Base-by-base conservation (phyloP, 2,888 invertebrate genomes). In the Caenorhabditis japonica region DNA sequence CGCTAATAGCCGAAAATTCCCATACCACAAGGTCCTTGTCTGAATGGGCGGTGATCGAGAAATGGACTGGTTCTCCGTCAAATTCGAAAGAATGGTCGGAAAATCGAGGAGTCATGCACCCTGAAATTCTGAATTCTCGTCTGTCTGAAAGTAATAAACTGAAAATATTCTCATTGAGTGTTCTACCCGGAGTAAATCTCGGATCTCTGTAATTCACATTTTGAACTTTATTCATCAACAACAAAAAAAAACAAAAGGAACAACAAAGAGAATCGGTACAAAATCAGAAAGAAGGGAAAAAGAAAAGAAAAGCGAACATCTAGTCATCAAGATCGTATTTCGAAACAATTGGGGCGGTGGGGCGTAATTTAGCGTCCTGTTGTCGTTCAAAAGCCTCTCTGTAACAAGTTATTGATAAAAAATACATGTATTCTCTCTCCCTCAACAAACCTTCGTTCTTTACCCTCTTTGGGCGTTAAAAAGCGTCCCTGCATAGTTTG, bases 241-340 rank as follows among this genome's bases (percentile, higher is more conserved):
- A 53, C 38, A 46, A 59, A 38, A 15, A 38, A 19, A 39, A 17
- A 39, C n/a, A 36, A n/a, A 33, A 44, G 15, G 39, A 44, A 43
- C 19, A n/a, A 36, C 38, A 53, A 12, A 46, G 10, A 49, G 10
- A 30, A 30, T 30, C 34, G 13, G n/a, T 33, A 33, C 21, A 46
- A 21, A 30, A 30, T 30, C n/a, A 55, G 12, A 59, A 36, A 41
- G 53, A 64, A 33, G 19, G 41, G 34, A 21, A 58, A 43, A 53
- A 64, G 52, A 25, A 12, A 21, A 13, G 39, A 51, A 33, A 68
- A 51, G 12, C 30, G 30, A 10, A 5, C 5, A 30, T 5, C 69
- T 77, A 81, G 51, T 79, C 80, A 59, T 82, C 82, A 66, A 82
- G 76, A 56, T 71, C 79, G 56, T 68, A 82, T 44, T 62, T 73